phyloP scores from a whole-genome alignment of 2,113 vertebrate genomes.

The Burhinus oedicnemus region DNA sequence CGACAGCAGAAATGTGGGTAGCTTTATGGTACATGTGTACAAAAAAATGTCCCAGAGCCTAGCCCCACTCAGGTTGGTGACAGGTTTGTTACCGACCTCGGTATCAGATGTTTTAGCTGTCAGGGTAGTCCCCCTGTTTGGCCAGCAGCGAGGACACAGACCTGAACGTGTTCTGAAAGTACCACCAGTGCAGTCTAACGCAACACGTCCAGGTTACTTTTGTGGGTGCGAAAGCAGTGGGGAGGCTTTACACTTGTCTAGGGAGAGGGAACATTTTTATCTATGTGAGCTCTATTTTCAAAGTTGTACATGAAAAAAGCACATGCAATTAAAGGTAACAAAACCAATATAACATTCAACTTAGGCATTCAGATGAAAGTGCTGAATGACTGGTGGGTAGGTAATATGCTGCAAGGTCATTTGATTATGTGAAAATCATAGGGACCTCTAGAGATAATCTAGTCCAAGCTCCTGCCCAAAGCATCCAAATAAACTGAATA shows the following conservation, averaged over 20 bases:
- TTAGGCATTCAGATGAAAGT: background rate
- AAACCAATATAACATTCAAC: background rate
- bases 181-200: background rate
- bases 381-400: background rate
- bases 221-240: background rate
- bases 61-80: fast-evolving
- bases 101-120: background rate
- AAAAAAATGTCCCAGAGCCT: background rate
- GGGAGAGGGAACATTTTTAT: background rate
- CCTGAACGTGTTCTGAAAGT: background rate
- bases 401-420: background rate
- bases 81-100: background rate
- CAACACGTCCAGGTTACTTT: background rate
- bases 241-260: conserved; percentile 19
- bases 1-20: background rate
- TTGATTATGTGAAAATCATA: background rate
- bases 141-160: background rate
- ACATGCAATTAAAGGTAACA: background rate
- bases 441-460: background rate
- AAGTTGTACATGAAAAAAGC: background rate
- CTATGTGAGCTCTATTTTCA: background rate
- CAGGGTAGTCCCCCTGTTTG: fast-evolving
- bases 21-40: background rate
- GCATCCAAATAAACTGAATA: background rate
- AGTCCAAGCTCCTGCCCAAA: background rate